These are phyloP conservation scores for Diorhabda sublineata DNA, from an alignment of 1,140 invertebrate species.

Conservation along the genomic window DNA sequence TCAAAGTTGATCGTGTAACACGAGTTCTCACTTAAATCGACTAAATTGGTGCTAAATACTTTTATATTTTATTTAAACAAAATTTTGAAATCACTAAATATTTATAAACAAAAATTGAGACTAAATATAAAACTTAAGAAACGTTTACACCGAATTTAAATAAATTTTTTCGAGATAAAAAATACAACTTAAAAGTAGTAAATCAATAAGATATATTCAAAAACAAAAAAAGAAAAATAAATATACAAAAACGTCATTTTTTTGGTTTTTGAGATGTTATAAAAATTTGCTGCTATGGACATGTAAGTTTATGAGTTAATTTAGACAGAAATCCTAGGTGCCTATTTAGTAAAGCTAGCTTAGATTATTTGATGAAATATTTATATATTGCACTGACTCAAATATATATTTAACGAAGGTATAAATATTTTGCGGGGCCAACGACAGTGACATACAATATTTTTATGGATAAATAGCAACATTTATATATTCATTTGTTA, in stretches of 20 bases:
- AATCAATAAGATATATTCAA: background rate
- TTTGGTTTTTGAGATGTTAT: background rate
- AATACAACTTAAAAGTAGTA: background rate
- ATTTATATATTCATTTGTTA: background rate
- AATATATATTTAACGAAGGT: background rate
- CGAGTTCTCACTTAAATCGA: constrained; percentile 10
- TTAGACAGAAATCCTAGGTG: background rate
- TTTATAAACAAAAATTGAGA: background rate
- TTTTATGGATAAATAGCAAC: background rate
- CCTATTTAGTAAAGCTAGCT: background rate
- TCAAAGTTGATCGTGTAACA: constrained; percentile 5
- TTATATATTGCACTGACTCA: background rate
- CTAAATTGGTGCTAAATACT: constrained; percentile 13
- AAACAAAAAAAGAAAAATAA: background rate
- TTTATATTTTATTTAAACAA: background rate
- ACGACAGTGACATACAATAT: background rate
- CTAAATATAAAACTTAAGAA: background rate
- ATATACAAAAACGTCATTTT: background rate
- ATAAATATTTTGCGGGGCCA: background rate
- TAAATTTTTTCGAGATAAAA: background rate
- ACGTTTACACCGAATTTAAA: background rate
- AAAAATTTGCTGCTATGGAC: background rate
- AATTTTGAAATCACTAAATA: background rate
- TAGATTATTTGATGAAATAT: background rate
- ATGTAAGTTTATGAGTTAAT: background rate